Percentiles rank a stretch among this genome's conserved stretches.
Evolutionary conservation across 2,888 invertebrate genomes (phyloP).

Genomic region (Siphonodentalium dalli): DNA sequence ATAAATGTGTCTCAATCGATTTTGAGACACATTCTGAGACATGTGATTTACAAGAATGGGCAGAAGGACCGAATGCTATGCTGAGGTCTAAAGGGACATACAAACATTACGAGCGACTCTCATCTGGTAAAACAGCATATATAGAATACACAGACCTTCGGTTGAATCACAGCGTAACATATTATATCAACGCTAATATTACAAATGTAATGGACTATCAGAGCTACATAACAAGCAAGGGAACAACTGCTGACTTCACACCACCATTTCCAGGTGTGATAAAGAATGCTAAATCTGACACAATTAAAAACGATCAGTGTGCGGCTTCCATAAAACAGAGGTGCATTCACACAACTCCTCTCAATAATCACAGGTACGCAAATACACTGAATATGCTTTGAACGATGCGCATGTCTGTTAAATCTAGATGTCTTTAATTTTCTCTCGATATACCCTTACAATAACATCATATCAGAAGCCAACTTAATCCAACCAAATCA

Average conservation of each 20-base stretch:
- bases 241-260: constrained; percentile 42
- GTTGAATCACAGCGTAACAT: constrained; percentile 34
- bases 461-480: too few relatives aligned
- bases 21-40: constrained; percentile 37
- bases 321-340: constrained; percentile 36
- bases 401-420: too few relatives aligned
- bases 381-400: too few relatives aligned
- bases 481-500: too few relatives aligned
- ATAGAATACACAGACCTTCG: constrained; percentile 29
- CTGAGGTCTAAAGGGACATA: constrained; percentile 36
- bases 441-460: too few relatives aligned
- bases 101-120: constrained; percentile 40
- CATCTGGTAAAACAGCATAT: constrained; percentile 32
- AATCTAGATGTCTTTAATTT: too few relatives aligned
- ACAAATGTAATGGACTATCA: constrained; percentile 38
- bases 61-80: constrained; percentile 36
- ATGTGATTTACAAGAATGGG: constrained; percentile 38
- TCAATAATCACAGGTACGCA: constrained; percentile 37
- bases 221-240: constrained; percentile 31
- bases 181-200: constrained; percentile 38
- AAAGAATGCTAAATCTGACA: constrained; percentile 23
- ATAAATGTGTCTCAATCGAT: constrained; percentile 41
- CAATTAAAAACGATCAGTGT: constrained; percentile 31
- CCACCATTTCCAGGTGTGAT: constrained; percentile 41
- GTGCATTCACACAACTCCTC: constrained; percentile 35